phyloP scores from a whole-genome alignment of 2,113 vertebrate species.

The Pterocles orientalis region DNA sequence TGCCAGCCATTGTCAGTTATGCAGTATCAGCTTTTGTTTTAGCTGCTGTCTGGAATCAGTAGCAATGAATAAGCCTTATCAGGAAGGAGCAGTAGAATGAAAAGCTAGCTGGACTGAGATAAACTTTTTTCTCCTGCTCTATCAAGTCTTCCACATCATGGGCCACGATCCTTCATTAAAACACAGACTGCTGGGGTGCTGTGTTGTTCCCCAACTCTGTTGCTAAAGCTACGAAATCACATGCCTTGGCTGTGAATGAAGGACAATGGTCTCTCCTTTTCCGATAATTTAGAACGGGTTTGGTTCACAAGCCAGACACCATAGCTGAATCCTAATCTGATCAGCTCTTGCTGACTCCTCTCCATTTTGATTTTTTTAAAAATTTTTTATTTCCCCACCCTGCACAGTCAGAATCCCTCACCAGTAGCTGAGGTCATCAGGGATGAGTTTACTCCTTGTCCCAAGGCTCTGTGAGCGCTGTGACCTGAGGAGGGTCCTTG shows the following conservation, averaged over 20 bases:
- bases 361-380: background rate
- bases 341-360: background rate
- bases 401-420: background rate
- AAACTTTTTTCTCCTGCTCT: background rate
- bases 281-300: background rate
- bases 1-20: fast-evolving
- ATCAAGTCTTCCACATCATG: background rate
- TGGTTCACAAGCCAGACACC: background rate
- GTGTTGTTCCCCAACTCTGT: background rate
- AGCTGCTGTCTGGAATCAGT: background rate
- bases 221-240: conserved; percentile 21
- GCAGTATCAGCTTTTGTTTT: background rate
- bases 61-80: background rate
- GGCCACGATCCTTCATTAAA: background rate
- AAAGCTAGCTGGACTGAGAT: background rate
- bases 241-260: conserved; percentile 16
- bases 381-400: background rate
- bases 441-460: background rate
- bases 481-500: background rate
- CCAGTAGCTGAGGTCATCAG: background rate
- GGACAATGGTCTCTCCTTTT: background rate
- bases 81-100: background rate
- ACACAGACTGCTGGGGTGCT: fast-evolving
- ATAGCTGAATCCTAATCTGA: background rate
- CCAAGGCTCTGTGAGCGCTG: fast-evolving